These are phyloP conservation scores for Neotoma lepida DNA, from an alignment of 2,113 vertebrate genomes.

Conservation along the genomic window DNA sequence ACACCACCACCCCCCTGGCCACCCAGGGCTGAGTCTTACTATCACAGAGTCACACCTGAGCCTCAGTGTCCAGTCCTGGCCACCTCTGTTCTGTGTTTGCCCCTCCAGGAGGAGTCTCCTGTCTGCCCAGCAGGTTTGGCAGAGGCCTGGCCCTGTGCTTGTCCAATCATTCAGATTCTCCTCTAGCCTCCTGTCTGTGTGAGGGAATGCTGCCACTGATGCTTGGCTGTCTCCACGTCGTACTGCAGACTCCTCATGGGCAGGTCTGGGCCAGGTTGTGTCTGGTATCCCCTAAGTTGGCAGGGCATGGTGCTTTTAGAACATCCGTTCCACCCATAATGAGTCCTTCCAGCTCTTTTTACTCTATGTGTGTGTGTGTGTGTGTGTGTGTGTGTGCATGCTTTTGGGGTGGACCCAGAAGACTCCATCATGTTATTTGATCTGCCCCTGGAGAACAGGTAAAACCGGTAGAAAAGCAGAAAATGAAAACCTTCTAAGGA, in stretches of 20 bases:
- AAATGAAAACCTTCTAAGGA: neutral
- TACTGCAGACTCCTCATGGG: neutral
- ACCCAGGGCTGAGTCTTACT: neutral
- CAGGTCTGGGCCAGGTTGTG: neutral
- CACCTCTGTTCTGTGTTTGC: rapidly evolving
- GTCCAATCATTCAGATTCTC: neutral
- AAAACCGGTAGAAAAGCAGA: neutral
- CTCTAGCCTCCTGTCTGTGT: neutral
- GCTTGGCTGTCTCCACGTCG: neutral
- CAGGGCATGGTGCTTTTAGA: neutral
- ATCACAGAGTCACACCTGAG: neutral
- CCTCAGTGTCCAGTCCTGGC: neutral
- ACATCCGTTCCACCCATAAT: neutral
- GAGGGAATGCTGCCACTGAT: neutral
- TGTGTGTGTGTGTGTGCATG: neutral
- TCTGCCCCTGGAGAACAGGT: neutral
- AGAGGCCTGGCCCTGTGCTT: neutral
- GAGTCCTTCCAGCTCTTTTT: too few species aligned
- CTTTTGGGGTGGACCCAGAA: neutral
- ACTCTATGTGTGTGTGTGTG: neutral
- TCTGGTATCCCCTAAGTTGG: neutral
- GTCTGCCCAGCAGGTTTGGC: neutral
- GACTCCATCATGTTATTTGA: neutral
- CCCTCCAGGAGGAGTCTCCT: rapidly evolving
- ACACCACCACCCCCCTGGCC: neutral